Base-by-base conservation (phyloP, 2,888 invertebrate genomes). In the Brachypalpus laphriformis region DNA sequence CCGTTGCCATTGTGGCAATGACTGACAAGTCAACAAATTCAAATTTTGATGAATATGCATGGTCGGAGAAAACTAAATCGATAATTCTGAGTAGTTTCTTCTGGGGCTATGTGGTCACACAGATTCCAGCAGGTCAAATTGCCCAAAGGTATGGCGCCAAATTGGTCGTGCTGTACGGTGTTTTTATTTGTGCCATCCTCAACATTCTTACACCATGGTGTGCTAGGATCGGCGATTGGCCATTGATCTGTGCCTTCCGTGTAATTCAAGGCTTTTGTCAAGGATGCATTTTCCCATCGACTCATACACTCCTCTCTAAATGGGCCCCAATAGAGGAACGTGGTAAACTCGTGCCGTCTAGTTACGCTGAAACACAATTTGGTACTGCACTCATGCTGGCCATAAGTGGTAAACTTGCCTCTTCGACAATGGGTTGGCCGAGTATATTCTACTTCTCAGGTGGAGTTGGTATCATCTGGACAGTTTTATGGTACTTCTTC, bases 381-480 rank as follows among this genome's bases (percentile, higher is more conserved):
- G 97, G 97, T 6, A 96, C 96, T 8, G 95, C 96, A 0, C 89
- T 96, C 0, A 95, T 96, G 88, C 9, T 77, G 16, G 66, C 87
- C 20, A 87, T 94, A 20, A 95, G 96, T n/a, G 97, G 97, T 0
- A 92, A 94, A 2, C 92, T 97, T 49, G 93, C 96, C 0, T 94
- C 94, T 0, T 94, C 95, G 0, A 87, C 91, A 0, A 92, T 94
- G 88, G 97, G 97, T 0, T 97, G 97, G 97, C 95, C 95, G 0
- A 94, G 95, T 6, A 95, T 95, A 75, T 97, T 97, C 91, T 97
- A 97, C 89, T 90, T 94, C 0, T 95, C 95, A 88, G 96, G 96
- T 0, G 92, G 92, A 5, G 89, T 94, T 0, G 95, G 95, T 0
- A 89, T 94, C 0, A 16, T 93, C 0, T 96, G 96, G 95, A 91